phyloP scores from a whole-genome alignment of 2,797 vertebrate species.

The Tamandua tetradactyla region DNA sequence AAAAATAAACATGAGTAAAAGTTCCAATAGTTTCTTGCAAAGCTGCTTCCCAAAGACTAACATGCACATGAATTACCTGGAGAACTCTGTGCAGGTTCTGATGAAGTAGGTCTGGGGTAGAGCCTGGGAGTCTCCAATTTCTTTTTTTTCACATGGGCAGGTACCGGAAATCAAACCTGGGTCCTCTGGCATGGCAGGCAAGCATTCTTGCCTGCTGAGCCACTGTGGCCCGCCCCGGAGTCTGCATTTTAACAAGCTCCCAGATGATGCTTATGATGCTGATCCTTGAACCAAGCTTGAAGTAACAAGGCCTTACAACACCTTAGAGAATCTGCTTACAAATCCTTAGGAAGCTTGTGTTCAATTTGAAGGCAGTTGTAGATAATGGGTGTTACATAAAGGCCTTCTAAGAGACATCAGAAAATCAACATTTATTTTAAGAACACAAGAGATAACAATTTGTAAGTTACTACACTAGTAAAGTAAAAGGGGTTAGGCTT shows the following conservation, averaged over 20 bases:
- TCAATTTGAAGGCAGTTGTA: background rate
- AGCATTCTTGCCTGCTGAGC: too few species aligned
- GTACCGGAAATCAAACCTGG: too few species aligned
- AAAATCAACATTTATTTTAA: constrained; percentile 39
- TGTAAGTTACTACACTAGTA: background rate
- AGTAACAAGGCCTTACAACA: background rate
- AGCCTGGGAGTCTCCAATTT: background rate
- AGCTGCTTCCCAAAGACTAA: background rate
- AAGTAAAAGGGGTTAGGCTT: background rate
- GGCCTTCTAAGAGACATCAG: constrained; percentile 23
- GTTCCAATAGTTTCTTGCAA: background rate
- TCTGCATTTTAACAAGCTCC: background rate
- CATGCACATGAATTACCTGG: background rate
- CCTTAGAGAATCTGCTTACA: background rate
- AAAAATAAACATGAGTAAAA: background rate
- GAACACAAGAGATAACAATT: background rate
- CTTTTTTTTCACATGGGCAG: too few species aligned
- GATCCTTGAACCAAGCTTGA: background rate
- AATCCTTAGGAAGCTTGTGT: background rate
- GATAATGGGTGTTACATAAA: background rate
- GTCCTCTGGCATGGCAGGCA: too few species aligned
- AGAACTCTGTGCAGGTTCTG: background rate
- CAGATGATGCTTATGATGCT: background rate
- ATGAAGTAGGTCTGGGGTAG: background rate
- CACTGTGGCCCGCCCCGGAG: too few species aligned